phyloP scores from a whole-genome alignment of 1,140 invertebrate genomes.

The Drosophila auraria region DNA sequence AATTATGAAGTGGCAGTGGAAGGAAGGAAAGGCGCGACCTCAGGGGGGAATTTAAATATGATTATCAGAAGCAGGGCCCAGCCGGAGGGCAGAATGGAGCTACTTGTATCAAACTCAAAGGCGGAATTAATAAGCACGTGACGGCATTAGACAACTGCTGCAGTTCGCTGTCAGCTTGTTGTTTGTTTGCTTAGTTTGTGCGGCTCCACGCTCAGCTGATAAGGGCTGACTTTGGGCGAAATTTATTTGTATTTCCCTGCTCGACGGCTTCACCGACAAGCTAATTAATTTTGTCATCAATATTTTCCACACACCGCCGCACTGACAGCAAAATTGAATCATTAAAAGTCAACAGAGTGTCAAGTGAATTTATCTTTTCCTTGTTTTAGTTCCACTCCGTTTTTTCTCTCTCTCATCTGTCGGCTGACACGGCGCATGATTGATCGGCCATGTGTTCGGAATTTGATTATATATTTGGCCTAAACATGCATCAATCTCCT shows the following conservation, averaged over 20 bases:
- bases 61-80: conserved; percentile 16
- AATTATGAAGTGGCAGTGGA: conserved; percentile 54
- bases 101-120: conserved; percentile 33
- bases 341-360: conserved; percentile 78
- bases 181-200: conserved; percentile 6
- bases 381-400: conserved; percentile 36
- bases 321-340: conserved; percentile 73
- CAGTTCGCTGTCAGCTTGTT: conserved; percentile 24
- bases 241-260: conserved; percentile 31
- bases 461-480: conserved; percentile 25
- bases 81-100: conserved; percentile 2
- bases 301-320: conserved; percentile 53
- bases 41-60: conserved; percentile 21
- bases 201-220: conserved; percentile 16
- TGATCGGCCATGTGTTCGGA: conserved; percentile 48
- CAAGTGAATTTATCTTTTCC: conserved; percentile 59
- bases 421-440: conserved; percentile 67
- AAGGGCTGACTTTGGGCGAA: conserved; percentile 35
- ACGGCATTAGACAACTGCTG: conserved; percentile 31
- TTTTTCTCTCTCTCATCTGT: conserved; percentile 43
- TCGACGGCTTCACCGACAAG: conserved; percentile 48
- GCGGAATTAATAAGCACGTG: conserved; percentile 35
- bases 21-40: conserved; percentile 1
- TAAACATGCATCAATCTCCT: conserved; percentile 46
- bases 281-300: conserved; percentile 80